These are phyloP conservation scores for Hemiscyllium ocellatum DNA, from an alignment of 2,113 vertebrate genomes.

Conservation along the genomic window DNA sequence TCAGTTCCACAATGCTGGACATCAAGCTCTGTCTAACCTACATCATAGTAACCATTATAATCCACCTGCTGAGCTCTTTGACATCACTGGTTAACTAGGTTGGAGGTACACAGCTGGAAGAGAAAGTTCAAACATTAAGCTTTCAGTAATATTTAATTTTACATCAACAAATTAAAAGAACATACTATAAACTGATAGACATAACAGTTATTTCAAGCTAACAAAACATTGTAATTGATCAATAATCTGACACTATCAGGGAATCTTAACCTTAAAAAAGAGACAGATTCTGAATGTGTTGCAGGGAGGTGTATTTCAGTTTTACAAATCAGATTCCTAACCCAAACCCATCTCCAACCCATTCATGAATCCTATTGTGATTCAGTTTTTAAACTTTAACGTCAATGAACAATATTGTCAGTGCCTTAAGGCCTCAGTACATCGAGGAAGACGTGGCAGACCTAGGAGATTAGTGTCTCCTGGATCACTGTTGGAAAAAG, in stretches of 20 bases:
- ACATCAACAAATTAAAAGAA: not conserved
- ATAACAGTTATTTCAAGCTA: not conserved
- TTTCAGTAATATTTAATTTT: not conserved
- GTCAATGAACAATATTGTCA: not conserved
- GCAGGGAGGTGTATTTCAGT: not conserved
- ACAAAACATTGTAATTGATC: not conserved
- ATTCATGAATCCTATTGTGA: not conserved
- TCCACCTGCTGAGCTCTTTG: not conserved
- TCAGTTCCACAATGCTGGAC: not conserved
- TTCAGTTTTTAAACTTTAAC: no score
- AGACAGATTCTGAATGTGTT: not conserved
- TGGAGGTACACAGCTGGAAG: not conserved
- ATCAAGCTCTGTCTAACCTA: not conserved
- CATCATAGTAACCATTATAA: not conserved
- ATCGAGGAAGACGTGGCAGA: not conserved
- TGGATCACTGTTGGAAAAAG: not conserved
- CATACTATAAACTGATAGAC: not conserved
- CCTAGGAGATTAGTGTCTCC: not conserved
- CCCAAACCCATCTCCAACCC: not conserved
- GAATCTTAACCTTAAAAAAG: not conserved
- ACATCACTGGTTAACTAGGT: not conserved
- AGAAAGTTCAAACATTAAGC: not conserved
- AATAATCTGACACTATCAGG: not conserved
- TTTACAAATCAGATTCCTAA: not conserved
- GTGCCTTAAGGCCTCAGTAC: not conserved